Evolutionary conservation across 2,888 invertebrate genomes (phyloP), one percentile per base, ranked within the genome.

Genomic region (Aspidiotus rigidus): DNA sequence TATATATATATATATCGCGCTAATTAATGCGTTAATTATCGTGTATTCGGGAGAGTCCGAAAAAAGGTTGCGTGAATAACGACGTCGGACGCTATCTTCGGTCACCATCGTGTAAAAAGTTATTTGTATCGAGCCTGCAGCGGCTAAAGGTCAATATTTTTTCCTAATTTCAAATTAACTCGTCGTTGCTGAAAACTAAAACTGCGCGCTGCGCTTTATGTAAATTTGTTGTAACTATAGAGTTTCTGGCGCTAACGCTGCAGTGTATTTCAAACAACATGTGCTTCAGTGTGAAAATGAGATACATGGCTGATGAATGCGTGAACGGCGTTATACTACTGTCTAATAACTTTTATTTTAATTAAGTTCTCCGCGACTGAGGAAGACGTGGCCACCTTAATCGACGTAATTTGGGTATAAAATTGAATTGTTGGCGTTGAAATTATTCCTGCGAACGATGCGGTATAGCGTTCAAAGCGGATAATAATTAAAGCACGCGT

Each of bases 261-360:
- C 49, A 13, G 10, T 49, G 49, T 49, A n/a, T 49, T 49, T 49
- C n/a, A 5, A 28, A 28, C 28, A 28, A 28, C 28, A 28, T 28
- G 28, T 28, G 28, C 28, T 28, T 28, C 28, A 28, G 28, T 28
- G 28, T 28, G 28, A 28, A 28, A 28, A 28, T 28, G 28, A 28
- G 28, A 49, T 49, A 49, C 49, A 49, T n/a, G n/a, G 11, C 10
- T n/a, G n/a, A n/a, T 6, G 49, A 49, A 11, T 49, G 49, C 49
- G n/a, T n/a, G 10, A 49, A 11, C 49, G n/a, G 49, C 10, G 10
- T 11, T 49, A 49, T 49, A 49, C 49, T 11, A 13, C 49, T 11
- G 49, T 49, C n/a, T 49, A n/a, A 49, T 49, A 49, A 49, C 49
- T 49, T 28, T 49, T 49, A 49, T 49, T 49, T 49, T 49, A 49